Percentiles rank a stretch among this genome's conserved stretches.
Evolutionary conservation across 2,113 vertebrate species (phyloP).

Genomic region (Malurus melanocephalus): DNA sequence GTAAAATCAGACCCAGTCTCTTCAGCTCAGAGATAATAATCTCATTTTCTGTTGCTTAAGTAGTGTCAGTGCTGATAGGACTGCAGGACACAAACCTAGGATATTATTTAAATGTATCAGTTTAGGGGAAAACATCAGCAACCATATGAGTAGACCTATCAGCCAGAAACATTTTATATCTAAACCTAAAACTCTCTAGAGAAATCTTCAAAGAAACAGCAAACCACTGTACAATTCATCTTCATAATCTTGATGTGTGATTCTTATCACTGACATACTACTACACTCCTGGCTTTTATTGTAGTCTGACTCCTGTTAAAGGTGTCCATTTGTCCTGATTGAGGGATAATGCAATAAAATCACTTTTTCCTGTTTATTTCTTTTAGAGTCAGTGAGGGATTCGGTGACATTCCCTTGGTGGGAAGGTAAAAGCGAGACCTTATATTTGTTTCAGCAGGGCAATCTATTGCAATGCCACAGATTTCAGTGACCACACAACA

Average conservation of each 20-base stretch:
- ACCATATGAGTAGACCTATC: not conserved
- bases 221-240: not conserved
- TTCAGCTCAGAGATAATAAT: not conserved
- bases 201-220: not conserved
- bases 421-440: not conserved
- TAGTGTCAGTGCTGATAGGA: not conserved
- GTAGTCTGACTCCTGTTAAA: not conserved
- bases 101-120: conserved; percentile 4
- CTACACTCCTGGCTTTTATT: not conserved
- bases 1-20: not conserved
- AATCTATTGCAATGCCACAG: not conserved
- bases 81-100: not conserved
- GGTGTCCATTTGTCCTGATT: not conserved
- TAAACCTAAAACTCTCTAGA: not conserved
- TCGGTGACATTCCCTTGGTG: not conserved
- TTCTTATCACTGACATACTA: not conserved
- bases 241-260: conserved; percentile 22
- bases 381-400: not conserved
- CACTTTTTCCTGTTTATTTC: not conserved
- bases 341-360: not conserved
- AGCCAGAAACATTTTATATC: not conserved
- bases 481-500: not conserved
- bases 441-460: not conserved
- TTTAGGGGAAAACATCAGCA: not conserved
- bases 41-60: not conserved